Base-by-base conservation (phyloP, 2,797 vertebrate species). In the Phrynocephalus guinanensis region DNA sequence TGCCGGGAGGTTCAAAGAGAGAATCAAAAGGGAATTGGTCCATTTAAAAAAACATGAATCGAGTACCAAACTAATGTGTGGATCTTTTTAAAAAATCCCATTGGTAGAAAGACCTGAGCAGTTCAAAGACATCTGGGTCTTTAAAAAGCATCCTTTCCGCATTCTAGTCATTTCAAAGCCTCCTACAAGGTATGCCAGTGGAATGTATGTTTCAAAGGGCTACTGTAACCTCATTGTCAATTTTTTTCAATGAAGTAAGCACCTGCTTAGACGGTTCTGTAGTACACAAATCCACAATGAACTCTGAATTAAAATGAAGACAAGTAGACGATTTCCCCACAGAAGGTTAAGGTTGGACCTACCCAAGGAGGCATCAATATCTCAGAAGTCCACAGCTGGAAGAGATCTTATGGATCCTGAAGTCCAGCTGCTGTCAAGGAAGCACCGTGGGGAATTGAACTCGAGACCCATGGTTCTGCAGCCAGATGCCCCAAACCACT, bases 121-220 rank as follows among this genome's bases (percentile, higher is more conserved):
- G 75, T 85, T 85, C 84, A 85, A 85, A 85, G 84, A 30, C 44
- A 85, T 26, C 5, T 78, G 20, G 84, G 44, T 11, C 75, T 85
- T 85, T 85, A 75, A 68, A 85, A 85, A 78, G 3, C 7, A 52
- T 52, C 63, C 11, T 48, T 67, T 85, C 86, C n/a, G 3, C 20
- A 75, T 16, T 82, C 79, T 63, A 60, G 13, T 38, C 66, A 63
- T 70, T 75, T 82, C 71, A 87, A 82, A 75, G 78, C 10, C 72
- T 44, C 30, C 44, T 63, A 48, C 33, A 67, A 13, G 44, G 13
- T 67, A 82, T 52, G 38, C 13, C 2, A 44, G 20, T 2, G 8
- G 3, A 26, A 33, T 9, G 66, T 56, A 84, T 76, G 13, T 75
- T 63, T 16, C 24, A 38, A 84, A 7, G 8, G 63, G 15, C 33